Evolutionary conservation across 2,888 invertebrate species (phyloP).

Genomic region (Chirona hameri): DNA sequence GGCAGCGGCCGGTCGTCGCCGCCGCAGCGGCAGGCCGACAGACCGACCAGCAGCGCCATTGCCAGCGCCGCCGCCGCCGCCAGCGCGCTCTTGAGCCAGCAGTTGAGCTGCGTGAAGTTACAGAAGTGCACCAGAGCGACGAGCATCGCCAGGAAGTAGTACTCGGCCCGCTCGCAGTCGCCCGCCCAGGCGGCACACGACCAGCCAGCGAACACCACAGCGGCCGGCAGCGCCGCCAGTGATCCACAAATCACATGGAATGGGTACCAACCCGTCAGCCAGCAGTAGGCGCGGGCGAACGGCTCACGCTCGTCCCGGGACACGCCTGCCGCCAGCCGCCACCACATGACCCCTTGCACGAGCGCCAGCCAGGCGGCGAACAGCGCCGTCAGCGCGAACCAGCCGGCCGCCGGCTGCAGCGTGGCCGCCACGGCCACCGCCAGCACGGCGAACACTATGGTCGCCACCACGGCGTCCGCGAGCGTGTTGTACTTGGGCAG

Average conservation of each 20-base stretch:
- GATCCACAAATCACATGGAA: conserved; percentile 81
- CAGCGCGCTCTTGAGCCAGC: conserved; percentile 85
- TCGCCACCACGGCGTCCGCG: conserved; percentile 77
- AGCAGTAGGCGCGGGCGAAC: conserved; percentile 4
- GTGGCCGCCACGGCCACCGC: conserved; percentile 45
- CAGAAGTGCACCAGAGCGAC: conserved; percentile 87
- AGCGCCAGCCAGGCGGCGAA: neutral
- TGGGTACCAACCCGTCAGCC: conserved; percentile 66
- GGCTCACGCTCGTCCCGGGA: neutral
- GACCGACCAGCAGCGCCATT: conserved; percentile 58
- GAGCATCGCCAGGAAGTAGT: conserved; percentile 73
- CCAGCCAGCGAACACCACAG: conserved; percentile 61
- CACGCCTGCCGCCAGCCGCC: neutral
- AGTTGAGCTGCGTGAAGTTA: conserved; percentile 93
- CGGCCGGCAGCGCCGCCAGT: conserved; percentile 58
- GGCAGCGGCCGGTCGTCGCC: neutral
- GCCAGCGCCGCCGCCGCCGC: conserved; percentile 71
- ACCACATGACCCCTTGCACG: conserved; percentile 44
- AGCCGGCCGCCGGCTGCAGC: conserved; percentile 41
- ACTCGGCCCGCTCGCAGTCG: conserved; percentile 42
- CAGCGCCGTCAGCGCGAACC: neutral
- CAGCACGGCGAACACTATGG: conserved; percentile 56
- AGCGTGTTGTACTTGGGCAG: conserved; percentile 85
- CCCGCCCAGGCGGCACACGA: conserved; percentile 56
- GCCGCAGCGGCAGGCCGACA: conserved; percentile 6